A percentile compares a stretch with the other conserved stretches of the same genome.
Conservation (phyloP, 2,797 vertebrate species). For the Falco rusticolus region DNA sequence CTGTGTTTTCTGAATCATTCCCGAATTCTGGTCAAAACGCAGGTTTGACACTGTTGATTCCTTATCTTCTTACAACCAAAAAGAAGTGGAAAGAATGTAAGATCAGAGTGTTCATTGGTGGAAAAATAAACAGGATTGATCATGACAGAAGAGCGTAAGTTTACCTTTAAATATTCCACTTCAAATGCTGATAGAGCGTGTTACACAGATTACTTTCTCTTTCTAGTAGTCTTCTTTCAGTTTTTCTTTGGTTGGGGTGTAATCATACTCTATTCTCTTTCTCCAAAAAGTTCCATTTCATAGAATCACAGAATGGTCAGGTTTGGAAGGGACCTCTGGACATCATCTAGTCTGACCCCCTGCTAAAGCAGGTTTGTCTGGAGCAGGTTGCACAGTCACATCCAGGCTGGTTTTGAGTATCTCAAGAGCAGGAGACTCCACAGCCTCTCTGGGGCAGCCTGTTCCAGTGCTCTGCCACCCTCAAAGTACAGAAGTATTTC, state of each 20-base stretch:
- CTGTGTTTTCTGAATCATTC: neutral
- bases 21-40: slow-evolving; percentile 32
- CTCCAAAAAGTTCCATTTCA: neutral
- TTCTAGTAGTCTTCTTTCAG: neutral
- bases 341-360: too few relatives aligned
- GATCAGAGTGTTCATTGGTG: slow-evolving; percentile 97
- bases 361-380: too few relatives aligned
- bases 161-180: neutral
- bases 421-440: too few relatives aligned
- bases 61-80: slow-evolving; percentile 93
- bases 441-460: too few relatives aligned
- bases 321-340: too few relatives aligned
- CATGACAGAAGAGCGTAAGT: slow-evolving; percentile 97
- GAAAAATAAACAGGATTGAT: slow-evolving; percentile 98
- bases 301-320: too few relatives aligned
- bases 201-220: neutral
- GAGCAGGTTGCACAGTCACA: too few relatives aligned
- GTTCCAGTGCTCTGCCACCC: too few relatives aligned
- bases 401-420: too few relatives aligned
- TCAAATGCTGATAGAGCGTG: neutral
- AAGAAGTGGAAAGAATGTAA: slow-evolving; percentile 97
- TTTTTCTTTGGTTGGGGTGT: neutral
- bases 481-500: too few relatives aligned
- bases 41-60: slow-evolving; percentile 96
- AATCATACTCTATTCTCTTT: neutral